Percentiles rank a stretch among this genome's conserved stretches.
These are phyloP conservation scores for Lasioglossum malachurum DNA, from an alignment of 2,888 invertebrate species.

Conservation along the genomic window DNA sequence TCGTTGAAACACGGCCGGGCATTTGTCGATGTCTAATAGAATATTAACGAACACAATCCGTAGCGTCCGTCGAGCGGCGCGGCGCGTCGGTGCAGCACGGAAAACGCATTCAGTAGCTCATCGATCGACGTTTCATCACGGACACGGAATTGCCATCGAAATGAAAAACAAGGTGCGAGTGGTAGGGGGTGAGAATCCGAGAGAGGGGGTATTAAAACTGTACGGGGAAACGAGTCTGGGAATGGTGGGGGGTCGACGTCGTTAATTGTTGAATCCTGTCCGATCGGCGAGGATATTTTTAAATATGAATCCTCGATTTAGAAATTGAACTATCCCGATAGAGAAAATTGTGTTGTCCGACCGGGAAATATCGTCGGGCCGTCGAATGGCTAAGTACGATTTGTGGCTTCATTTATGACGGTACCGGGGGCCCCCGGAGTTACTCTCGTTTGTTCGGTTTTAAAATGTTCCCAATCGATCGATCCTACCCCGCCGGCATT, in stretches of 20 bases:
- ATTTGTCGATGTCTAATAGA: conserved; percentile 71
- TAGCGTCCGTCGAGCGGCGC: not conserved
- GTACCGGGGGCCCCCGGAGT: conserved; percentile 35
- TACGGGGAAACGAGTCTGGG: not conserved
- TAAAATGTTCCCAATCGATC: conserved; percentile 56
- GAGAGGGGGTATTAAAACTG: not conserved
- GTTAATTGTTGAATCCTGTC: conserved; percentile 61
- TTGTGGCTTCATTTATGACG: conserved; percentile 62
- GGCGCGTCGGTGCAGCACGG: conserved; percentile 15
- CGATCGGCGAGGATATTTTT: conserved; percentile 62
- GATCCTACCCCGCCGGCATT: conserved; percentile 31
- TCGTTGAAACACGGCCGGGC: conserved; percentile 62
- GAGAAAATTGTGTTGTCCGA: conserved; percentile 57
- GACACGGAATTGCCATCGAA: conserved; percentile 40
- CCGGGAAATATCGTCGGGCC: conserved; percentile 42
- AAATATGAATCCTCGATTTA: conserved; percentile 62
- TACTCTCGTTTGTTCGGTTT: conserved; percentile 59
- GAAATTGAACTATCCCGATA: conserved; percentile 54
- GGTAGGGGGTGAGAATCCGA: not conserved
- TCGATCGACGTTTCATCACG: conserved; percentile 64
- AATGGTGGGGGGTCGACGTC: conserved; percentile 16
- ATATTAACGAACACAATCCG: conserved; percentile 66
- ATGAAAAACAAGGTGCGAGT: conserved; percentile 49
- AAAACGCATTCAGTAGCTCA: conserved; percentile 59
- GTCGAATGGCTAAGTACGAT: conserved; percentile 49